Percentiles rank a stretch among this genome's conserved stretches.
phyloP scores from a whole-genome alignment of 2,113 vertebrate genomes.

The Atrichornis clamosus region DNA sequence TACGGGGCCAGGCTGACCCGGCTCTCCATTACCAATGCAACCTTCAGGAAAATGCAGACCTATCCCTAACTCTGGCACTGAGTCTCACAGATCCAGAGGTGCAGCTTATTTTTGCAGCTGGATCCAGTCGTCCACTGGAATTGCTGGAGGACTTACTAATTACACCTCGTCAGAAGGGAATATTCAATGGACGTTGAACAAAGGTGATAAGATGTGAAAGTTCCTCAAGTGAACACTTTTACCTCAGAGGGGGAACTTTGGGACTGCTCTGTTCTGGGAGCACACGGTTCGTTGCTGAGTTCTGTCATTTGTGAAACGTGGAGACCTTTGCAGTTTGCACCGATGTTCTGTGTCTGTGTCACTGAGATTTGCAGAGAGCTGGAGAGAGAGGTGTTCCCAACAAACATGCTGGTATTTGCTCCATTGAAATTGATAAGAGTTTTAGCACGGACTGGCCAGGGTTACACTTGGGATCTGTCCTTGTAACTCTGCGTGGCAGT shows the following conservation, averaged over 20 bases:
- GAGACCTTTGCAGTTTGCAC: neutral
- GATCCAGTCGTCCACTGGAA: neutral
- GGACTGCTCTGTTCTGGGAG: neutral
- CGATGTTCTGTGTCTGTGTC: neutral
- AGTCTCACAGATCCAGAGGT: neutral
- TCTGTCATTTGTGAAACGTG: neutral
- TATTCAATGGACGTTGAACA: neutral
- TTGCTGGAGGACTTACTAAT: neutral
- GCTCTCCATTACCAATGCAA: slow-evolving; percentile 91
- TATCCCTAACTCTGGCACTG: slow-evolving; percentile 75
- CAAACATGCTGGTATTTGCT: neutral
- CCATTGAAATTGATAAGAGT: neutral
- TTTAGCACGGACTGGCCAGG: neutral
- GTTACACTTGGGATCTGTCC: neutral
- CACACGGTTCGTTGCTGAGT: neutral
- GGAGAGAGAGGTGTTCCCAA: neutral
- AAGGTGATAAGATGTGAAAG: neutral
- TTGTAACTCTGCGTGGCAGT: neutral
- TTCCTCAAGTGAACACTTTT: neutral
- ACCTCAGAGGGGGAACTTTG: neutral
- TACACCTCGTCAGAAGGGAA: neutral
- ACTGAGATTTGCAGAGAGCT: neutral
- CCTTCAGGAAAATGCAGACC: slow-evolving; percentile 91
- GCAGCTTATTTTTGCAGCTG: neutral
- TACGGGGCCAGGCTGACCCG: slow-evolving; percentile 91